Base-by-base conservation (phyloP, 2,113 vertebrate species). In the Conger conger region DNA sequence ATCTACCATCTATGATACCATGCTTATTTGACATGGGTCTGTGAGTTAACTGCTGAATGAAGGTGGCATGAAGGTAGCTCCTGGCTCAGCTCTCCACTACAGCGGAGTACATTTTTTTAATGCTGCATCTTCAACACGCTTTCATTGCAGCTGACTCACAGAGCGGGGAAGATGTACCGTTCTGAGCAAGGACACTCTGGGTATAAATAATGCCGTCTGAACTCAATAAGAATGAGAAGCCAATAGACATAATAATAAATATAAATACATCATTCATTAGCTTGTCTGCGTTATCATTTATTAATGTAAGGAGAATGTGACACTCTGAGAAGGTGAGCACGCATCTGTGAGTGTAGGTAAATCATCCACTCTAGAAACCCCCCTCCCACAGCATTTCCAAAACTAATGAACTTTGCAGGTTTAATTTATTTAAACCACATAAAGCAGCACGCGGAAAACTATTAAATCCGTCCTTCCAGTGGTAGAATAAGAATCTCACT, bases 111-210 rank as follows among this genome's bases (percentile, higher is more conserved):
- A 81, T 83, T 68, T 84, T 85, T 86, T 83, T 76, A 76, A 54
- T n/a, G 18, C 50, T 18, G 84, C 38, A 87, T 87, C 83, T 85
- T 37, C 82, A 81, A 83, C 42, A 76, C 63, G 30, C 38, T 57
- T 86, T 87, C 87, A 90, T 90, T 85, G 83, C 86, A 33, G 42
- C 77, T 57, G 76, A 76, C 54, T 35, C 80, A 84, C 79, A 82
- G 40, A 37, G 76, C 35, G 78, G 73, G 60, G 37, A 80, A 80
- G 82, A 76, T 33, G 33, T 30, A 36, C 36, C 18, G 36, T 53
- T 73, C 38, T 50, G 42, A 77, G 80, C 76, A 82, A 81, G 76
- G 80, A 82, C 80, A 83, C 68, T 38, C 20, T 80, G 82, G 85
- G 81, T 16, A 81, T 50, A 53, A 80, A 54, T 35, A 9, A n/a